A percentile compares a stretch with the other conserved stretches of the same genome.
Conservation (phyloP, 1,140 invertebrate species). For the Hycleus phaleratus region DNA sequence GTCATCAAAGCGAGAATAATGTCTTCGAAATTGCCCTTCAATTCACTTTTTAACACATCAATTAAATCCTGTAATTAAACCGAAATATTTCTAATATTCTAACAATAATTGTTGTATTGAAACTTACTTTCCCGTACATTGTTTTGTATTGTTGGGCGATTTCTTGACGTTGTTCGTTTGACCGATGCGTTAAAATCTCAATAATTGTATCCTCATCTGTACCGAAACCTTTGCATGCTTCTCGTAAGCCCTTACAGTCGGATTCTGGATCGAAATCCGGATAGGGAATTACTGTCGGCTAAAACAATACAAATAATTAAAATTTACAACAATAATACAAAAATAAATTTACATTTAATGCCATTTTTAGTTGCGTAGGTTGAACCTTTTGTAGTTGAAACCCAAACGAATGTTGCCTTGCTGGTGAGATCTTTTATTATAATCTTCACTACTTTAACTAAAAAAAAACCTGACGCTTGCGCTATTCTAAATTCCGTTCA, state of each 20-base stretch:
- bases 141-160: constrained; percentile 68
- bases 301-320: neutral
- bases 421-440: neutral
- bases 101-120: neutral
- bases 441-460: constrained; percentile 15
- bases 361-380: neutral
- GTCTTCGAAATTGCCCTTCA: constrained; percentile 86
- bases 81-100: neutral
- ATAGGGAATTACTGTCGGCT: constrained; percentile 55
- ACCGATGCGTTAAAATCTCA: constrained; percentile 64
- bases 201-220: constrained; percentile 81
- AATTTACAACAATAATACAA: neutral
- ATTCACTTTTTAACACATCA: constrained; percentile 82
- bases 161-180: constrained; percentile 66
- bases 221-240: constrained; percentile 82
- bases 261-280: constrained; percentile 56
- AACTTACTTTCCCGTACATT: constrained; percentile 69
- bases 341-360: neutral
- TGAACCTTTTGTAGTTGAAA: neutral
- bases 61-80: constrained; percentile 64
- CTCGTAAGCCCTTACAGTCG: constrained; percentile 72
- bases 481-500: constrained; percentile 9
- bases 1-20: constrained; percentile 81
- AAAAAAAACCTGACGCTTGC: constrained; percentile 7
- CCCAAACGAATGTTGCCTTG: neutral